Base-by-base conservation (phyloP, 2,888 invertebrate genomes). In the Caenorhabditis japonica region DNA sequence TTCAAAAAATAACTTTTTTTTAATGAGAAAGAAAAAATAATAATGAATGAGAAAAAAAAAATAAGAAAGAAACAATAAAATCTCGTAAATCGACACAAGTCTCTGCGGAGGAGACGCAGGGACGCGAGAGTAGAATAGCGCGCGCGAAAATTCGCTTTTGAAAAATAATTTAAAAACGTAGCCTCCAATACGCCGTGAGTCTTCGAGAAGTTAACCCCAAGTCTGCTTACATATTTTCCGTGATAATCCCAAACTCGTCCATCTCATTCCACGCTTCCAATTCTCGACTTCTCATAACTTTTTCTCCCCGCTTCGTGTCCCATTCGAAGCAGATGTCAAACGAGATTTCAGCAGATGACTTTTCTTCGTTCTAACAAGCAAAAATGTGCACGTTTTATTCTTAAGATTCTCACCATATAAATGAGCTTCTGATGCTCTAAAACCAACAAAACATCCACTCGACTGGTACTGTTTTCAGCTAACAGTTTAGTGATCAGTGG, bases 301-400 rank as follows among this genome's bases (percentile, higher is more conserved):
- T 36, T 41, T 46, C 55, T 0, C 21, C 17, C 27, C 47, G 12
- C 36, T 33, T 51, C 12, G 36, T 25, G 21, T 64, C 56, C 56
- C 58, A 71, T 30, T 71, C 71, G 13, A 71, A 52, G 47, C 62
- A 64, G 2, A 71, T 21, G 21, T 71, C 71, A 34, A 71, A 62
- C 10, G 44, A 49, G 7, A 71, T 52, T 4, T 71, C 62, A n/a
- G 52, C 21, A 4, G 38, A 34, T 1, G 61, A 62, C 25, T 46
- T 33, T 19, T 56, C 34, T 52, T 62, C 62, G 36, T 52, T 47
- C 62, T 68, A 33, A 30, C n/a, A n/a, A n/a, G n/a, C n/a, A n/a
- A n/a, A n/a, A n/a, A n/a, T n/a, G n/a, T n/a, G 43, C 41, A 49
- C 13, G 2, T 33, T 30, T 38, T 51, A 23, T 12, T 39, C 27